phyloP scores from a whole-genome alignment of 2,797 vertebrate genomes.

The Coregonus sp. region DNA sequence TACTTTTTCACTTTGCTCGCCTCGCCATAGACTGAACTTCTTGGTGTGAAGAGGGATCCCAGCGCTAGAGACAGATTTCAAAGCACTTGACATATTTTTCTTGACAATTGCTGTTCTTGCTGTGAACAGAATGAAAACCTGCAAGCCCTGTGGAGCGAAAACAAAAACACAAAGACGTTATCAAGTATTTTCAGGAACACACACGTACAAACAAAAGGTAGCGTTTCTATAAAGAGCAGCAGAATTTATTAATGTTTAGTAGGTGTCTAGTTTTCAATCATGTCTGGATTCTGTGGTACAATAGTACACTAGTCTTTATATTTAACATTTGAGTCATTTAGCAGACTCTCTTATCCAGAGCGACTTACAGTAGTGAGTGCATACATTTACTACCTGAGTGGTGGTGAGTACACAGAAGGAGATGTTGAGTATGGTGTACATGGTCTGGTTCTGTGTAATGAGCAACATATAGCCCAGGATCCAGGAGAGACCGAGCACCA shows the following conservation, averaged over 20 bases:
- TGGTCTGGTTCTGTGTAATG: constrained; percentile 21
- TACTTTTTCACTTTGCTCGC: neutral
- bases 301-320: too few species aligned
- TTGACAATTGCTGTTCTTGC: constrained; percentile 42
- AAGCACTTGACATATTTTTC: neutral
- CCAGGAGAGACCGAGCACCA: constrained; percentile 75
- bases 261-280: too few species aligned
- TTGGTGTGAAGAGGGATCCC: constrained; percentile 4
- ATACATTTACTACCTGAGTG: neutral
- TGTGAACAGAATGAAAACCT: constrained; percentile 68
- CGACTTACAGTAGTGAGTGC: too few species aligned
- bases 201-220: neutral
- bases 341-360: too few species aligned
- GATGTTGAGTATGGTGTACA: constrained; percentile 41
- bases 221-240: accelerated
- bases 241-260: neutral
- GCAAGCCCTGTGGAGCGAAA: constrained; percentile 56
- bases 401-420: too few species aligned
- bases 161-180: neutral
- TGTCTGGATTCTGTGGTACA: too few species aligned
- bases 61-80: neutral
- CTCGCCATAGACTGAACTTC: constrained; percentile 20
- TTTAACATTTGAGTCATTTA: neutral
- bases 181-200: neutral
- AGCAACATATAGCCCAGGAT: constrained; percentile 70